Percentiles rank a stretch among this genome's conserved stretches.
Conservation (phyloP, 2,113 vertebrate genomes). For the Todiramphus chloris region DNA sequence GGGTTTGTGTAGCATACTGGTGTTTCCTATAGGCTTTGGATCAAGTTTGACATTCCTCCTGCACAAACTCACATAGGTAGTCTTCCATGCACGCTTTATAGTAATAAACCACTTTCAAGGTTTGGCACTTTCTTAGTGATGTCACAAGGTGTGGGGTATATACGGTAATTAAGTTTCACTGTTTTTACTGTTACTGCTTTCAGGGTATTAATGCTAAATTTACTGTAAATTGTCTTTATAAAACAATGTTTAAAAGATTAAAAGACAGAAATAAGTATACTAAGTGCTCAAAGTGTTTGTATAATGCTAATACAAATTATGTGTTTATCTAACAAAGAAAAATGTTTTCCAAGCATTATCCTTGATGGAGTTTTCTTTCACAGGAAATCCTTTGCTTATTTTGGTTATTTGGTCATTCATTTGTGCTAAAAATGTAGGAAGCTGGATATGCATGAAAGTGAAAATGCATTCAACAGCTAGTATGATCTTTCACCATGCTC, state of each 20-base stretch:
- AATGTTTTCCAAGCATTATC: conserved; percentile 21
- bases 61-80: neutral
- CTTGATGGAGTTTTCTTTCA: conserved; percentile 14
- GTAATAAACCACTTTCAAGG: neutral
- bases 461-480: neutral
- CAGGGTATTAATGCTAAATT: neutral
- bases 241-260: neutral
- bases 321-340: neutral
- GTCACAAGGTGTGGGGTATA: neutral
- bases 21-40: neutral
- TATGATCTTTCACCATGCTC: neutral
- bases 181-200: neutral
- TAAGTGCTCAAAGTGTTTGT: conserved; percentile 18
- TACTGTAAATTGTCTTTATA: neutral
- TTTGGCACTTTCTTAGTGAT: neutral
- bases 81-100: neutral
- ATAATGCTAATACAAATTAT: conserved; percentile 32
- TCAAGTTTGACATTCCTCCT: neutral
- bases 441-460: neutral
- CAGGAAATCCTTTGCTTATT: conserved; percentile 8
- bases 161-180: neutral
- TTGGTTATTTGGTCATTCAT: neutral
- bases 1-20: neutral
- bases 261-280: conserved; percentile 20
- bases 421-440: conserved; percentile 5